Evolutionary conservation across 2,888 invertebrate genomes (phyloP).

Genomic region (Mechanitis messenoides): DNA sequence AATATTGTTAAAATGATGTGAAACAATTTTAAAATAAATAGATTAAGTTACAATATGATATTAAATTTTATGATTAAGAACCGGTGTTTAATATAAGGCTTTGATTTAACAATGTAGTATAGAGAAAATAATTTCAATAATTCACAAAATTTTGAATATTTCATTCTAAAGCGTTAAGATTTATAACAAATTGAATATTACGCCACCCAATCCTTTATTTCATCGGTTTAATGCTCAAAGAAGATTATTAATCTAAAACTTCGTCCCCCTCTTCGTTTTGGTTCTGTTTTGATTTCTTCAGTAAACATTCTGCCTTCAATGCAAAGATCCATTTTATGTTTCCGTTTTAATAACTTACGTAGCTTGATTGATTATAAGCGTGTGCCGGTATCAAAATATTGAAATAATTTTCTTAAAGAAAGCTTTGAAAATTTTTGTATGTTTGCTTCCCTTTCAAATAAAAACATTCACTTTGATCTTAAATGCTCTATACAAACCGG

Average conservation of each 20-base stretch:
- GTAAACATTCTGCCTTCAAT: slow-evolving; percentile 29
- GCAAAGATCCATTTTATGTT: slow-evolving; percentile 28
- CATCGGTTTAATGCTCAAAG: slow-evolving; percentile 59
- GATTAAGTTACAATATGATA: too few species aligned
- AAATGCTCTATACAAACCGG: too few species aligned
- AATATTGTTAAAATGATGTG: too few species aligned
- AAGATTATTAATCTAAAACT: slow-evolving; percentile 69
- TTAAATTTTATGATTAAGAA: too few species aligned
- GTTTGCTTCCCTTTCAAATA: too few species aligned
- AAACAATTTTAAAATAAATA: too few species aligned
- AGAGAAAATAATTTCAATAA: too few species aligned
- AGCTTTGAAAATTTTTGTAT: slow-evolving; percentile 4
- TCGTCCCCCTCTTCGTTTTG: slow-evolving; percentile 10
- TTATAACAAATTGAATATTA: slow-evolving; percentile 71
- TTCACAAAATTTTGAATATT: too few species aligned
- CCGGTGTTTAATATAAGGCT: too few species aligned
- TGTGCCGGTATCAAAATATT: slow-evolving; percentile 11
- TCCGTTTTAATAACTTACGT: slow-evolving; percentile 26
- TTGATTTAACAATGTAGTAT: too few species aligned
- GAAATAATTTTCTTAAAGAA: slow-evolving; percentile 12
- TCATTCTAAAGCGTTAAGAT: slow-evolving; percentile 39
- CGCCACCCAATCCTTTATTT: slow-evolving; percentile 69
- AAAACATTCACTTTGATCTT: too few species aligned
- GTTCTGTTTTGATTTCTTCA: slow-evolving; percentile 47
- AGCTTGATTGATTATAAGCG: slow-evolving; percentile 26